Evolutionary conservation across 2,113 vertebrate species (phyloP), one percentile per base, ranked within the genome.

Genomic region (Ammospiza caudacuta): DNA sequence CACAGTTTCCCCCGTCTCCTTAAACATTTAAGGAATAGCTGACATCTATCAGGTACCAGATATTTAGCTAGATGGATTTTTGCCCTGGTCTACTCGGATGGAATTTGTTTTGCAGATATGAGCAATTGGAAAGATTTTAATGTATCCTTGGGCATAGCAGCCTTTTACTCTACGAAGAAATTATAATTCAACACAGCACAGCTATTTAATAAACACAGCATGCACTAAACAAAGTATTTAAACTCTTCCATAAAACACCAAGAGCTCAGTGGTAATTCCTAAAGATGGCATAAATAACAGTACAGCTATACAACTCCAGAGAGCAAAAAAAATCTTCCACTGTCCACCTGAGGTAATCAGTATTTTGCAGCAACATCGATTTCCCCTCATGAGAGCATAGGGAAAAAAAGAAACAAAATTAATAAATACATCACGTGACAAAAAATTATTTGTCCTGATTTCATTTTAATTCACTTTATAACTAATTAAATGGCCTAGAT

Each of bases 271-370:
- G 54, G 37, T 41, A 79, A 87, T 59, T 90, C 76, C 51, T 77
- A 55, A 86, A 70, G 75, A 91, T 62, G 81, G 90, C n/a, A 70
- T 62, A 96, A 91, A 76, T 62, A 93, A 87, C 39, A 67, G 52
- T 39, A 76, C 0, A 6, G 74, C 37, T 72, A 25, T 7, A 90
- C 29, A 62, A 31, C 28, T 58, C n/a, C 55, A 69, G 54, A 73
- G 1, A 87, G 27, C 58, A 92, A 84, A 92, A 37, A 37, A 88
- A 52, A 46, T 25, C n/a, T 49, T 9, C 2, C 46, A 31, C 4
- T 66, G 46, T 62, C 58, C 51, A 76, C 31, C 14, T 3, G 1
- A 80, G 19, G 21, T 41, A 92, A 73, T 18, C 43, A 51, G 19
- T 31, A 44, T 55, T 89, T 54, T 88, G 55, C 49, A 90, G 61